Evolutionary conservation across 2,113 vertebrate genomes (phyloP).

Genomic region (Anoplopoma fimbria): DNA sequence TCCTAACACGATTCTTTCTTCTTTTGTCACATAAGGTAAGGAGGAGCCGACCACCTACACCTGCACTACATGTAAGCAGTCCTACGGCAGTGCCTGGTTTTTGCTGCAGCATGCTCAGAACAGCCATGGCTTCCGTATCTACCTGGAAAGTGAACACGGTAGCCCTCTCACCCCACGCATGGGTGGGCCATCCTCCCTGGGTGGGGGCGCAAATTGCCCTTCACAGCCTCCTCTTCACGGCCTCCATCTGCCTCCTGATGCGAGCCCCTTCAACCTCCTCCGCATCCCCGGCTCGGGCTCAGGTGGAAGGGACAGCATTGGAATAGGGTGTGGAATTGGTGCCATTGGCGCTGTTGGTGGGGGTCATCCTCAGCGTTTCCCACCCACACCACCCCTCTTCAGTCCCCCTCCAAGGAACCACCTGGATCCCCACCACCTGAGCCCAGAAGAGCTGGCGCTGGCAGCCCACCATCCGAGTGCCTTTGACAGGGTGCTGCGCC

Average conservation of each 20-base stretch:
- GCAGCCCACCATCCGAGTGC: conserved; percentile 99
- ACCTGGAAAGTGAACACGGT: conserved; percentile 98
- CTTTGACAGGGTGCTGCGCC: conserved; percentile 99
- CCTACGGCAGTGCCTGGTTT: conserved; percentile 99
- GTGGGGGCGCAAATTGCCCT: conserved; percentile 95
- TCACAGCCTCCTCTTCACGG: conserved; percentile 98
- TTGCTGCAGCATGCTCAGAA: conserved; percentile 99
- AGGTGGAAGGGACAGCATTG: conserved; percentile 89
- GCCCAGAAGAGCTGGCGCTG: conserved; percentile 98
- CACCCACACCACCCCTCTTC: conserved; percentile 98
- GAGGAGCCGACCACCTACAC: conserved; percentile 99
- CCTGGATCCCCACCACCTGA: conserved; percentile 98
- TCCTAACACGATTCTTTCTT: conserved; percentile 23
- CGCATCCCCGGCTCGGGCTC: conserved; percentile 97
- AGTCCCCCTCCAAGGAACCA: conserved; percentile 98
- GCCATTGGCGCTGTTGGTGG: conserved; percentile 21
- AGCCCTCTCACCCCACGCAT: conserved; percentile 98
- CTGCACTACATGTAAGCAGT: conserved; percentile 99
- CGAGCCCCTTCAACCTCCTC: conserved; percentile 99
- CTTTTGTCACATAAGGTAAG: conserved; percentile 92
- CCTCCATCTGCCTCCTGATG: conserved; percentile 98
- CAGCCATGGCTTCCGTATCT: conserved; percentile 99
- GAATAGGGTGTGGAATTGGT: conserved; percentile 86
- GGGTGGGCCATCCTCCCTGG: conserved; percentile 91
- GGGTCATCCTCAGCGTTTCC: conserved; percentile 89